phyloP scores from a whole-genome alignment of 2,797 vertebrate species.

The Poliocrania exsul region DNA sequence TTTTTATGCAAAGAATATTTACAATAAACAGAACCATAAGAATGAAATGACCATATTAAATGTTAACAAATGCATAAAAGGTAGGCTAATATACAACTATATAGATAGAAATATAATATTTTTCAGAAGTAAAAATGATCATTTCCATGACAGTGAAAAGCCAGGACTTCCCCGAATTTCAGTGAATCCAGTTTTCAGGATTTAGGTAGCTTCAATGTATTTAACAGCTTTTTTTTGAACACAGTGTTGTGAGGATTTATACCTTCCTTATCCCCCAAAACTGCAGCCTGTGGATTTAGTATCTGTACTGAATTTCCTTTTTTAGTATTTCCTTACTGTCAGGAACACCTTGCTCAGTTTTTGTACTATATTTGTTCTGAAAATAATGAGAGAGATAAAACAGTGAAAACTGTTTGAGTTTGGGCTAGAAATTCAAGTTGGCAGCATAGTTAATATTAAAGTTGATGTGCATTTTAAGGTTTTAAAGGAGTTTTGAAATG shows the following conservation, averaged over 20 bases:
- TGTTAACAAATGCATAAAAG: slow-evolving; percentile 1
- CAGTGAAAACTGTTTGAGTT: background rate
- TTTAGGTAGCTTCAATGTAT: background rate
- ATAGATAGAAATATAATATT: background rate
- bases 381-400: background rate
- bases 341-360: background rate
- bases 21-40: background rate
- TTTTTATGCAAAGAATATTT: background rate
- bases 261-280: background rate
- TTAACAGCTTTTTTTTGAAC: background rate
- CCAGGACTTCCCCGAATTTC: background rate
- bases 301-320: background rate
- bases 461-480: background rate
- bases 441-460: background rate
- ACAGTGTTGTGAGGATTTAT: background rate
- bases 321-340: background rate
- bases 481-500: background rate
- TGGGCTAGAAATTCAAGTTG: background rate
- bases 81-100: background rate
- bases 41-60: background rate
- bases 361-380: background rate
- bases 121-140: background rate
- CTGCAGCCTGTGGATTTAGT: background rate
- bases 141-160: background rate
- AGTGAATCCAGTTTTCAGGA: background rate